Base-by-base conservation (phyloP, 2,888 invertebrate genomes). In the Lysandra bellargus region DNA sequence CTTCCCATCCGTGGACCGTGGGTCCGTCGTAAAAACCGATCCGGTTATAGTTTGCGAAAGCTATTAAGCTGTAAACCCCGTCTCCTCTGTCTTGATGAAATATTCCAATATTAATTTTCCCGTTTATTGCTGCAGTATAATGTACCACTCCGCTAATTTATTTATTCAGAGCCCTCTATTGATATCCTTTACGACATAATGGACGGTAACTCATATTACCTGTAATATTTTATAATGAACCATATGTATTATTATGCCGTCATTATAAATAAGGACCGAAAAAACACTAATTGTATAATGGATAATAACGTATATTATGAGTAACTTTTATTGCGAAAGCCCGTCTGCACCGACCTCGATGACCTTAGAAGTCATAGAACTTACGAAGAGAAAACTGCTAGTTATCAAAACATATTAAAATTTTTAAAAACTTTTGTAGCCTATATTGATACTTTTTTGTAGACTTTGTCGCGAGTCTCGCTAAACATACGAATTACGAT, bases 1-100 rank as follows among this genome's bases (percentile, higher is more conserved):
- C 90, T 87, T 87, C 87, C 86, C 87, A 86, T 84, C 84, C 83
- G 86, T 87, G 87, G 86, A 84, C 84, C 83, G 86, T 87, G 87
- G 86, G 85, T 84, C 84, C 82, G 87, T 86, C 86, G 89, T 93
- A 94, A 93, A 92, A 93, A 92, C 87, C 87, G 89, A 89, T 88
- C 87, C 89, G 89, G 91, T 90, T 92, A 92, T 91, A 92, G 90
- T 92, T 93, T 91, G 92, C 93, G 87, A 92, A 88, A 87, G 89
- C 90, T 91, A 94, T 94, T 93, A 94, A 91, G 92, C 89, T 90
- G 90, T 94, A 91, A 94, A 94, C 90, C 88, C 89, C 90, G 89
- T 89, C 88, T 88, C 88, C 85, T 87, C 89, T 88, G 89, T 89
- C 89, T 89, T 90, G 91, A 93, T 92, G 90, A 92, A 92, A 92